Evolutionary conservation across 2,797 vertebrate genomes (phyloP).

Genomic region (Chiroxiphia lanceolata): DNA sequence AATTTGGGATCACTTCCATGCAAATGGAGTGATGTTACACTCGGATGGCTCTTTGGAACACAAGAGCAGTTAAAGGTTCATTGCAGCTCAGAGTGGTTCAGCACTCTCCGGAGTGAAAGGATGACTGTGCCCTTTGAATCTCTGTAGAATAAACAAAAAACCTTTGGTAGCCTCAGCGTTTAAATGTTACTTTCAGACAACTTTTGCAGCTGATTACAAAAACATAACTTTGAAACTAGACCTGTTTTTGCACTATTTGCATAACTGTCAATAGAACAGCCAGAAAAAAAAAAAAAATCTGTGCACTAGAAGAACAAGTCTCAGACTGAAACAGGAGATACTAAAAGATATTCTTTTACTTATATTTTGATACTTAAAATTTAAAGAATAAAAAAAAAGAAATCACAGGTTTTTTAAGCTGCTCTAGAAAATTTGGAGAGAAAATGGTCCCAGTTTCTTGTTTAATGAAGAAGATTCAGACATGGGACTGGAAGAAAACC

Average conservation of each 20-base stretch:
- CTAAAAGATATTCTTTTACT: not conserved
- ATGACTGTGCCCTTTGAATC: not conserved
- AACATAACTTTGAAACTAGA: not conserved
- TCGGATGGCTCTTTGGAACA: not conserved
- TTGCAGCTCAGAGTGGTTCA: not conserved
- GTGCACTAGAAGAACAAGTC: not conserved
- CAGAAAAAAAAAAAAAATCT: not conserved
- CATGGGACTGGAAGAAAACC: not conserved
- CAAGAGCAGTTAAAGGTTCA: not conserved
- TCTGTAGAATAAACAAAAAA: not conserved
- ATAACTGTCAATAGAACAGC: not conserved
- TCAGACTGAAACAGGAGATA: not conserved
- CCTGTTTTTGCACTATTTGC: not conserved
- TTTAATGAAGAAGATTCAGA: not conserved
- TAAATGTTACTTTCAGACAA: not conserved
- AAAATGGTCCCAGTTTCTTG: not conserved
- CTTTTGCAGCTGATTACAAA: not conserved
- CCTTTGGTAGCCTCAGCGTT: not conserved
- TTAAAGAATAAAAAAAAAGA: not conserved
- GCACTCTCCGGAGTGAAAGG: not conserved
- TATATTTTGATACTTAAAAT: not conserved
- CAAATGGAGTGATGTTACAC: not conserved
- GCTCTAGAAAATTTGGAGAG: not conserved
- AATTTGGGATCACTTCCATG: not conserved
- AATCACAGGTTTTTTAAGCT: accelerated